Evolutionary conservation across 2,113 vertebrate species (phyloP), one percentile per base, ranked within the genome.

Genomic region (Oncorhynchus gorbuscha): DNA sequence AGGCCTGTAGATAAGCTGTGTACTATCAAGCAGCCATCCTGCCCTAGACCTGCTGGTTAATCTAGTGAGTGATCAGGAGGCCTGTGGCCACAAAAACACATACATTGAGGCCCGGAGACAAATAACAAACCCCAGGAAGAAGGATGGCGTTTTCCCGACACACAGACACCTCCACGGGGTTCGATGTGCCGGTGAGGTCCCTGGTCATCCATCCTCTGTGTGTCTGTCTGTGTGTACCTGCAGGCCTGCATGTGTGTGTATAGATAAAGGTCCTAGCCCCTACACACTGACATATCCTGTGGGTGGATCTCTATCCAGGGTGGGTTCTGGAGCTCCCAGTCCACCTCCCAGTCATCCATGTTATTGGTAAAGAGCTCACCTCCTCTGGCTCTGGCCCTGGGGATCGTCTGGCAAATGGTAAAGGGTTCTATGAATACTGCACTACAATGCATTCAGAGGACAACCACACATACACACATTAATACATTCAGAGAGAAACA

Each of bases 21-120:
- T 6, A 6, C 1, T 51, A 4, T 51, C 49, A 13, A 11, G 49
- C 0, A 51, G 49, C 49, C 49, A 51, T 35, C 11, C 49, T 61
- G 58, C 58, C 58, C 58, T 61, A 20, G 0, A 61, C 58, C 14
- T 22, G 20, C 20, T 20, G 20, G 5, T 18, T 18, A 14, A 0
- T 61, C 4, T 18, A 61, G 16, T 20, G 51, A 55, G 14, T 55
- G 51, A 55, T 22, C 20, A 61, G 20, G 51, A 4, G 51, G 51
- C 51, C 58, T 61, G 58, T n/a, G 20, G 20, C 77, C 32, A 69
- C 14, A 69, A 28, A 68, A 11, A 66, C 64, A 66, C 64, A 24
- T 11, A 16, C 65, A 67, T 14, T 35, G 14, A 16, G 14, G 14
- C 16, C 20, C 20, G 58, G 58, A 22, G 58, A 61, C 58, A n/a